Conservation (phyloP, 2,113 vertebrate species). For the Cavia aperea region DNA sequence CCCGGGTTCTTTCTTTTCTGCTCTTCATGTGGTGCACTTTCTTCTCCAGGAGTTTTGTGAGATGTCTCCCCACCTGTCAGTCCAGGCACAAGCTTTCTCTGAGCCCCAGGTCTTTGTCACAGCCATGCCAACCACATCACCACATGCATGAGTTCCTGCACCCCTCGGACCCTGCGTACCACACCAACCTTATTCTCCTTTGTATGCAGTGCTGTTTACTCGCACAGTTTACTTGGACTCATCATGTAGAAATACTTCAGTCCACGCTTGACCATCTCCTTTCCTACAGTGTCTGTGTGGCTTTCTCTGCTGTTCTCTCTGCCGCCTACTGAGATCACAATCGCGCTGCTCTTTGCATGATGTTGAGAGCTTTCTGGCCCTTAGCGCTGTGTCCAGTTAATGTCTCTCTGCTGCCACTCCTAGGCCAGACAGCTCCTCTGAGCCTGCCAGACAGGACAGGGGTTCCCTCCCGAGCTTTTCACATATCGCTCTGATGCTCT, state of each 20-base stretch:
- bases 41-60: not conserved
- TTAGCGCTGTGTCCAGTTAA: not conserved
- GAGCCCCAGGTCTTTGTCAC: not conserved
- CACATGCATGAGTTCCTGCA: fast-evolving
- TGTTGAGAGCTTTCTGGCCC: not conserved
- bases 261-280: not conserved
- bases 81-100: not conserved
- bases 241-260: not conserved
- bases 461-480: not conserved
- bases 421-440: not conserved
- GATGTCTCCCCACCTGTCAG: not conserved
- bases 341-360: fast-evolving
- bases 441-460: not conserved
- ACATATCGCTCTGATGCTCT: fast-evolving
- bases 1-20: not conserved
- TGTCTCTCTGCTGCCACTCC: too few relatives aligned
- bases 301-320: not conserved
- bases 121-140: not conserved
- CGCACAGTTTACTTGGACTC: not conserved
- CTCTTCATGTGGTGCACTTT: not conserved
- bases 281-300: fast-evolving
- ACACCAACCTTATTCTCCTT: not conserved
- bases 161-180: fast-evolving
- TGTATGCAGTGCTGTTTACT: not conserved
- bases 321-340: not conserved